Conservation (phyloP, 2,888 invertebrate genomes). For the Drosophila fulvimacula region DNA sequence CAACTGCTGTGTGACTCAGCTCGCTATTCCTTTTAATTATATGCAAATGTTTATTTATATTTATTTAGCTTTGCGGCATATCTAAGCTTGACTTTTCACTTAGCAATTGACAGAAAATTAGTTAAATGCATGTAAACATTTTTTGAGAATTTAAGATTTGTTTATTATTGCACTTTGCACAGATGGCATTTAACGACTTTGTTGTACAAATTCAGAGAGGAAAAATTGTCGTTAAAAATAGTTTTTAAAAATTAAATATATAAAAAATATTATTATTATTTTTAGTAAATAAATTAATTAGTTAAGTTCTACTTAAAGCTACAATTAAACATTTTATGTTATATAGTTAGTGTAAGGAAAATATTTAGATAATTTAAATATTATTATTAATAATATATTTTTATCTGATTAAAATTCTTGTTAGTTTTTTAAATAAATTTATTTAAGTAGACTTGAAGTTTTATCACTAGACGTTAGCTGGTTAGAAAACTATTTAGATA, state of each 20-base stretch:
- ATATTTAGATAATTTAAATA: too few relatives aligned
- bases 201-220: neutral
- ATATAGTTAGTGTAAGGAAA: neutral
- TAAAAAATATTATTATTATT: neutral
- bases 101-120: slow-evolving; percentile 27
- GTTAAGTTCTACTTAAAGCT: neutral
- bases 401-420: too few relatives aligned
- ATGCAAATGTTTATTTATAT: neutral
- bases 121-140: slow-evolving; percentile 27
- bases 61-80: slow-evolving; percentile 13
- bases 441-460: too few relatives aligned
- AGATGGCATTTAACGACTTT: neutral
- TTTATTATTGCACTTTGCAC: slow-evolving; percentile 15
- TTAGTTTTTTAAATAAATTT: too few relatives aligned
- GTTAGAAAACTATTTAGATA: too few relatives aligned
- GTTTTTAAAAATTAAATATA: too few relatives aligned
- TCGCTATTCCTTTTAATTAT: neutral
- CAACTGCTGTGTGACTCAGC: neutral
- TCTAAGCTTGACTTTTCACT: slow-evolving; percentile 34
- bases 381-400: too few relatives aligned
- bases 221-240: too few relatives aligned
- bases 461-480: too few relatives aligned
- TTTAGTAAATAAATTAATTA: too few relatives aligned
- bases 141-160: slow-evolving; percentile 1
- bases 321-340: neutral